These are phyloP conservation scores for Diorhabda carinulata DNA, from an alignment of 1,140 invertebrate genomes.

Conservation along the genomic window DNA sequence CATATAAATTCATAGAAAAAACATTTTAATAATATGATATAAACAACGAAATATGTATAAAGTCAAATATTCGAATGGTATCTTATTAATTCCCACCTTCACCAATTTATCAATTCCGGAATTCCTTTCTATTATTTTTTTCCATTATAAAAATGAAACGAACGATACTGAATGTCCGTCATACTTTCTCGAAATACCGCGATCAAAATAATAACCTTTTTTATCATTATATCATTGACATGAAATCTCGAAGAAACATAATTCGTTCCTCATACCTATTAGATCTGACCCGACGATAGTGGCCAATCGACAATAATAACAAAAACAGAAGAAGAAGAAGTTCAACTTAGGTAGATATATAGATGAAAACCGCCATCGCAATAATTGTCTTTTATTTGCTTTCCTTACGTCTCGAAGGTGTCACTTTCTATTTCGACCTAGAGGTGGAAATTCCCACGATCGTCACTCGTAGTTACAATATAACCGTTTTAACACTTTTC, in stretches of 20 bases:
- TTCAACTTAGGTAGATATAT: neutral
- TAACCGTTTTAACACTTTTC: too few species aligned
- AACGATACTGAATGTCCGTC: too few species aligned
- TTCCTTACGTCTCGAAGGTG: neutral
- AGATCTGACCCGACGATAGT: constrained; percentile 1
- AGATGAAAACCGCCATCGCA: neutral
- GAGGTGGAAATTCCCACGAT: neutral
- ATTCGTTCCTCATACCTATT: constrained; percentile 2
- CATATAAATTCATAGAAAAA: too few species aligned
- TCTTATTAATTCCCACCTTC: too few species aligned
- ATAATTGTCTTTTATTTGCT: neutral
- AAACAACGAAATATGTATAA: too few species aligned
- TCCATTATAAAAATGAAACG: too few species aligned
- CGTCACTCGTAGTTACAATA: too few species aligned
- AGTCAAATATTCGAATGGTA: too few species aligned
- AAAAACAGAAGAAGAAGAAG: neutral
- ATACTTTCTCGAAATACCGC: neutral
- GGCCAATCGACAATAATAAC: neutral
- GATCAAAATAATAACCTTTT: neutral
- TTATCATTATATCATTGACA: constrained; percentile 6
- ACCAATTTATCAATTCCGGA: too few species aligned
- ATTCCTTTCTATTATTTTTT: too few species aligned
- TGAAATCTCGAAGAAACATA: neutral
- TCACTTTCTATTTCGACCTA: neutral
- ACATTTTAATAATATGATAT: too few species aligned